Evolutionary conservation across 2,888 invertebrate species (phyloP).

Genomic region (Andrena trimmerana): DNA sequence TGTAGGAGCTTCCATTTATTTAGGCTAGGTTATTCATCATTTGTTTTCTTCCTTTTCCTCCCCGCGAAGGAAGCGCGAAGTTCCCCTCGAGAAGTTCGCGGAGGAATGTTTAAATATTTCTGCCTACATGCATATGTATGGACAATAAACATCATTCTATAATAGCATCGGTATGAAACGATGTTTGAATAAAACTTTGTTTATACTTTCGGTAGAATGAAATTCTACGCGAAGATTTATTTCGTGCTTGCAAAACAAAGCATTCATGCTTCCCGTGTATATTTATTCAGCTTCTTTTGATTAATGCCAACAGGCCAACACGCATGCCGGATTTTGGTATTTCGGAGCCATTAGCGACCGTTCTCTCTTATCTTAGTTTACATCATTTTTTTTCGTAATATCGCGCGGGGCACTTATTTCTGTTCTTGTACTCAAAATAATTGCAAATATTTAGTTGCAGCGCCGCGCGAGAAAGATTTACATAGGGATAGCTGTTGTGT

Average conservation of each 20-base stretch:
- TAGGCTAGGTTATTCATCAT: slow-evolving; percentile 48
- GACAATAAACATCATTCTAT: slow-evolving; percentile 5
- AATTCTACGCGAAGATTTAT: slow-evolving; percentile 41
- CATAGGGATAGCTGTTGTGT: no score
- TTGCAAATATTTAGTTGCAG: slow-evolving; percentile 6
- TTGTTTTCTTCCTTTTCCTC: slow-evolving; percentile 10
- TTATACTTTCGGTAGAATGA: slow-evolving; percentile 5
- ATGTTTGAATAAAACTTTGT: not conserved
- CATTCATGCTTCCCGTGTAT: slow-evolving; percentile 57
- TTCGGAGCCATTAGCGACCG: slow-evolving; percentile 7
- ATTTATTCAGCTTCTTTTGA: slow-evolving; percentile 50
- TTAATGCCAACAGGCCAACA: slow-evolving; percentile 35
- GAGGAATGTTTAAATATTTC: not conserved
- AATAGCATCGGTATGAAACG: not conserved
- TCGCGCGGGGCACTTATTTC: not conserved
- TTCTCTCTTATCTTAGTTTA: not conserved
- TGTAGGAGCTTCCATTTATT: slow-evolving; percentile 16
- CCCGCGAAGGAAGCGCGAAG: not conserved
- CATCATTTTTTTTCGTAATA: not conserved
- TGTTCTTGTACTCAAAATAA: slow-evolving; percentile 11
- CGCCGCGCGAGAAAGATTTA: no score
- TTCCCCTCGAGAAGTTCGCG: slow-evolving; percentile 5
- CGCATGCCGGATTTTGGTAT: slow-evolving; percentile 35
- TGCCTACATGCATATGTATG: not conserved
- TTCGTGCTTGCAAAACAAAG: slow-evolving; percentile 26